A percentile compares a stretch with the other conserved stretches of the same genome.
Conservation (phyloP, 35 echinoderm and acorn worm genomes). For the Apostichopus parvimensis region DNA sequence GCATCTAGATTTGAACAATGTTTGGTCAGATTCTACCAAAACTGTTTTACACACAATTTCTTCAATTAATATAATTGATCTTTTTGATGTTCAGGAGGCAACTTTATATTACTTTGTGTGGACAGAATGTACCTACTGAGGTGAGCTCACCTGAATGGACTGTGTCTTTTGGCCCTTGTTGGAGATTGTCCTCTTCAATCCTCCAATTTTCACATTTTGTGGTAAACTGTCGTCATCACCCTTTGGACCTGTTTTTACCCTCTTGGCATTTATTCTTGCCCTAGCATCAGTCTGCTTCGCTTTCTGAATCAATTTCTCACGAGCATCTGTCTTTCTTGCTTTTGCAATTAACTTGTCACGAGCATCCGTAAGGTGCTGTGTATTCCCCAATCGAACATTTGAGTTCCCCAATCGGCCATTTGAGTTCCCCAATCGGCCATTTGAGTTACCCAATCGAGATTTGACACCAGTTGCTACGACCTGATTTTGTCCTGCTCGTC, state of each 20-base stretch:
- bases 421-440: neutral
- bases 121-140: no score
- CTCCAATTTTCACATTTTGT: neutral
- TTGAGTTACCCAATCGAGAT: neutral
- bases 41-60: neutral
- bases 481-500: neutral
- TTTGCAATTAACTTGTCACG: constrained; percentile 21
- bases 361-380: constrained; percentile 11
- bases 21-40: neutral
- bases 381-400: neutral
- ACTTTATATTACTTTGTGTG: no score
- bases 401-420: neutral
- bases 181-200: constrained; percentile 32
- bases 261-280: constrained; percentile 65
- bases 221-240: neutral
- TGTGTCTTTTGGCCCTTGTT: constrained; percentile 6
- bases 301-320: constrained; percentile 71
- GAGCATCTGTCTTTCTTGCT: constrained; percentile 59
- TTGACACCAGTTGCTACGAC: neutral
- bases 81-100: neutral
- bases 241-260: constrained; percentile 62
- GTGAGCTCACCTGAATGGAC: constrained; percentile 6
- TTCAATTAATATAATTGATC: neutral
- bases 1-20: neutral
- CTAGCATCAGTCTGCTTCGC: constrained; percentile 68